Evolutionary conservation across 1,140 invertebrate genomes (phyloP).

Genomic region (Nomia melanderi): DNA sequence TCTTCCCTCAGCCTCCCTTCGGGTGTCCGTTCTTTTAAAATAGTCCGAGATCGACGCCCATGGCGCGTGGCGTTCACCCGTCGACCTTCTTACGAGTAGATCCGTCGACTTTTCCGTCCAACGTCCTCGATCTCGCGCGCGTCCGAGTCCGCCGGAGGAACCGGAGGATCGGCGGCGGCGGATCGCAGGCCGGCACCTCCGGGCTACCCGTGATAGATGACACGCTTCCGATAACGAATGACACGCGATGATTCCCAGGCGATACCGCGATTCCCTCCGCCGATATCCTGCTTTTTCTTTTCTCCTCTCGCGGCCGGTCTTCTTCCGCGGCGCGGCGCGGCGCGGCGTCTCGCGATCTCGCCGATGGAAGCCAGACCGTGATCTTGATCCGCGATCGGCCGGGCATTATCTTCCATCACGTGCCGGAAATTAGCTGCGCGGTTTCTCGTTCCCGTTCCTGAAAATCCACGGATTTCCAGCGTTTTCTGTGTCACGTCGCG

Average conservation of each 20-base stretch:
- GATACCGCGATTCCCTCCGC: not conserved
- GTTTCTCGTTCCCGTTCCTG: too few species aligned
- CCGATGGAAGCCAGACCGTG: not conserved
- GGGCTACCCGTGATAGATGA: conserved; percentile 3
- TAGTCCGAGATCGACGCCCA: too few species aligned
- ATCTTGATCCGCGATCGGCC: too few species aligned
- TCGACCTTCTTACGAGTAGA: conserved; percentile 68
- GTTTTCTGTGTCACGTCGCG: too few species aligned
- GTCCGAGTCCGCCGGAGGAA: not conserved
- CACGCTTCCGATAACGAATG: conserved; percentile 18
- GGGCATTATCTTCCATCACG: too few species aligned
- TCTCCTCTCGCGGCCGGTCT: too few species aligned
- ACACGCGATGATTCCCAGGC: conserved; percentile 13
- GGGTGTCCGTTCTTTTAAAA: too few species aligned
- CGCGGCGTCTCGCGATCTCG: not conserved
- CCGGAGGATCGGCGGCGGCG: not conserved
- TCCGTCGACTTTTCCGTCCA: conserved; percentile 60
- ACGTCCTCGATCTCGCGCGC: conserved; percentile 61
- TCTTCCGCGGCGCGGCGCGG: too few species aligned
- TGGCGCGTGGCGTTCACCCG: conserved; percentile 56
- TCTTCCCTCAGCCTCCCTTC: too few species aligned
- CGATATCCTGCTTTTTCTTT: not conserved
- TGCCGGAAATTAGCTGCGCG: too few species aligned
- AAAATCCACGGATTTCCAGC: too few species aligned
- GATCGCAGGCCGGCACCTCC: not conserved